Base-by-base conservation (phyloP, 37 sponge, comb jelly and placozoan species). In the Hormiphora californensis region DNA sequence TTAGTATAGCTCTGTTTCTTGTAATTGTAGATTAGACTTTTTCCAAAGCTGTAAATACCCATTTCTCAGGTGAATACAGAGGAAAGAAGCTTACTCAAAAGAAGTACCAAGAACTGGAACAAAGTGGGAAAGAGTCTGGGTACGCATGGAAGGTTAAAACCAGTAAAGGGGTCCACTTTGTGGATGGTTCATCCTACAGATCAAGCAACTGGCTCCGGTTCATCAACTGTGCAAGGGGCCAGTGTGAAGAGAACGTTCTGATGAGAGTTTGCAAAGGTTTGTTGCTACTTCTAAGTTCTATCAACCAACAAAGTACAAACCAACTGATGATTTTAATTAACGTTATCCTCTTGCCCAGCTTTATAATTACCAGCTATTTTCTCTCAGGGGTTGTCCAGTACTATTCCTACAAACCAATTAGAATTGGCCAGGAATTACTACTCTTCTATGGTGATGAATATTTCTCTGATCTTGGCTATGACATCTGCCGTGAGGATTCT, bases 361-460 rank as follows among this genome's bases (percentile, higher is more conserved):
- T n/a, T n/a, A n/a, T n/a, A n/a, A n/a, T n/a, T n/a, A n/a, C n/a
- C n/a, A n/a, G n/a, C 53, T 49, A 4, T 57, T 57, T 19, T 57
- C 27, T 22, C 25, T 0, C 81, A 73, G 81, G 81, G 1, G 35
- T n/a, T 23, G 44, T 73, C 21, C 36, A 73, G 27, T 73, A 73
- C 27, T 73, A 73, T 36, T 25, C 81, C 12, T 73, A 27, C 44
- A 73, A 73, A 41, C 81, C 81, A 4, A 33, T 73, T 36, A 46
- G 46, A 25, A 73, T 73, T 5, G 81, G 81, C 40, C 7, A 21
- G 0, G 81, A 73, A 28, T 28, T 73, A 5, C 46, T 73, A 0
- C 46, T 73, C 46, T 73, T 43, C 23, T 73, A 73, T 36, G 81
- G 81, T 43, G 35, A 73, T 21, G 44, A 36, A 28, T 73, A 73